Evolutionary conservation across 2,113 vertebrate genomes (phyloP), one percentile per base, ranked within the genome.

Genomic region (Pseudorasbora parva): DNA sequence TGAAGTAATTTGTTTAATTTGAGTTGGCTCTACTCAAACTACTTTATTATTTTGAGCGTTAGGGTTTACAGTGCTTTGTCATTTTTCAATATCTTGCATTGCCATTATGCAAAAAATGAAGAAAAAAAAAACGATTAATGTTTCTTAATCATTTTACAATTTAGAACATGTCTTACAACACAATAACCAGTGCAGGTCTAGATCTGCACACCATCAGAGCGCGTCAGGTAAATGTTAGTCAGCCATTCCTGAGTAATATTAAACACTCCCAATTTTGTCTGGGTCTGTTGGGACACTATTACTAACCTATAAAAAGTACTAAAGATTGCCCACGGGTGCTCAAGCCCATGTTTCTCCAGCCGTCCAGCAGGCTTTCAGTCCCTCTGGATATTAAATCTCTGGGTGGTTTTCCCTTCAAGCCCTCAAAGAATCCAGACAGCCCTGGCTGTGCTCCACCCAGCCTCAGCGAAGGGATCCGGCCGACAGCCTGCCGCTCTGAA

Each of bases 271-370:
- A 86, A 91, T 90, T 91, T 92, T 90, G 90, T 92, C 79, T 8
- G 89, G 89, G 90, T 91, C 83, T 3, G 43, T 75, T 4, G 73
- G 78, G 86, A 72, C 85, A 86, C 89, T 85, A 92, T 93, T 93
- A 91, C 87, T 49, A 47, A 88, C 90, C 92, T 93, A 92, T 92
- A 93, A 93, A 93, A 93, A 91, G 89, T 88, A 89, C 84, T 83
- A 90, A 91, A 81, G 92, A 77, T 92, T 91, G 91, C 91, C 87
- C 86, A 86, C 77, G 88, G 88, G 91, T 64, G 37, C 88, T 81
- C 82, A 81, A 90, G 87, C 89, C 86, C 2, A 86, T 78, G 49
- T 88, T 86, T 91, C 88, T 89, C 88, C 85, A 78, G 56, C 88
- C 85, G 43, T 73, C 66, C 37, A 23, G 25, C 85, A 66, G 27